phyloP scores from a whole-genome alignment of 2,113 vertebrate genomes.

The Merops nubicus region DNA sequence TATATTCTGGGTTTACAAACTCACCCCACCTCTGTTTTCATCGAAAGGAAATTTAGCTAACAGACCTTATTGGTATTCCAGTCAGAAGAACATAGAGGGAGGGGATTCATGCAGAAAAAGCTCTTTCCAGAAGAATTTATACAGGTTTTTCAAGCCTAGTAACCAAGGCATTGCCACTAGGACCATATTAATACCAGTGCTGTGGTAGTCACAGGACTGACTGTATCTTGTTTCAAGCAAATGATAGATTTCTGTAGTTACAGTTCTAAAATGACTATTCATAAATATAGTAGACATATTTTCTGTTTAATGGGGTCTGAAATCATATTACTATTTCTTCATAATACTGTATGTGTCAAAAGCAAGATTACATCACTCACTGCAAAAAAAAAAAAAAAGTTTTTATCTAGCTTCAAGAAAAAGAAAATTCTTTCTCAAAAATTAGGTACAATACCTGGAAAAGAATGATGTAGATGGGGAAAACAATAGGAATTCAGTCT shows the following conservation, averaged over 20 bases:
- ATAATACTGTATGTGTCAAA: background rate
- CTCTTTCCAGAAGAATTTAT: background rate
- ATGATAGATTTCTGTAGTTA: background rate
- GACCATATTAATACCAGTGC: background rate
- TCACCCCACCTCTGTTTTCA: background rate
- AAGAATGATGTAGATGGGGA: background rate
- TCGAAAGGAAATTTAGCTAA: background rate
- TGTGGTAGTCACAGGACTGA: background rate
- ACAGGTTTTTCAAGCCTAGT: background rate
- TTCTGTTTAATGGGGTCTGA: background rate
- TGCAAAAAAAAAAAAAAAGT: background rate
- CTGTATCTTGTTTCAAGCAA: background rate
- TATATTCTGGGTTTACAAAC: background rate
- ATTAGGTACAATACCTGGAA: background rate
- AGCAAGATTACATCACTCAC: background rate
- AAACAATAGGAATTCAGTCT: background rate
- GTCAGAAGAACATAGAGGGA: background rate
- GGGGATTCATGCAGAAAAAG: background rate
- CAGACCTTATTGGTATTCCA: background rate
- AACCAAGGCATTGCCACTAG: fast-evolving
- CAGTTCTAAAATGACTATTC: background rate
- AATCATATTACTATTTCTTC: background rate
- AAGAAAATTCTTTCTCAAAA: background rate
- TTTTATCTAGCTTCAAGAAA: background rate
- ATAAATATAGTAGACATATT: background rate